Conservation (phyloP, 2,797 vertebrate species). For the Poeciliopsis presidionis region DNA sequence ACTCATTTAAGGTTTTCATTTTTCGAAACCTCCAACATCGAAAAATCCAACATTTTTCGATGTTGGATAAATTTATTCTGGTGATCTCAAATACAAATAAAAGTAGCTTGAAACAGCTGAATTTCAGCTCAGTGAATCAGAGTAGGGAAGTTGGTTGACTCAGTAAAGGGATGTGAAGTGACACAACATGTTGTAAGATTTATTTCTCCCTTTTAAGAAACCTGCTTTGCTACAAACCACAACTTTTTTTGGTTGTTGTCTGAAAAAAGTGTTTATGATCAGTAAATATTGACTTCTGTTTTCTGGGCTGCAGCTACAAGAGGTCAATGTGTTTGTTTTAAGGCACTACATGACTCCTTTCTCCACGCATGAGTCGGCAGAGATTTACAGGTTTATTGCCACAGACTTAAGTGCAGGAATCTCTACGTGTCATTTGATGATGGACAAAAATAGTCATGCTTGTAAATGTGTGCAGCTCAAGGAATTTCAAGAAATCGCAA, state of each 20-base stretch:
- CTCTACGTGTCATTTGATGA: background rate
- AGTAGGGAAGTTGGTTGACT: slow-evolving; percentile 62
- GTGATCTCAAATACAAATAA: slow-evolving; percentile 3
- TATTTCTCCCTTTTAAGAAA: background rate
- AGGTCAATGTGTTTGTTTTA: slow-evolving; percentile 9
- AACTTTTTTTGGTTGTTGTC: background rate
- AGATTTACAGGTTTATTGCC: background rate
- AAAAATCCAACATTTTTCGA: background rate
- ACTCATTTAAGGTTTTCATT: background rate
- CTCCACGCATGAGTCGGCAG: background rate
- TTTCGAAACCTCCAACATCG: too few species aligned
- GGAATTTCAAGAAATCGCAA: background rate
- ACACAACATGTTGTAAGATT: background rate
- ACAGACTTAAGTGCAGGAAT: background rate
- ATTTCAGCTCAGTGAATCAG: slow-evolving; percentile 41
- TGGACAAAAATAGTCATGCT: background rate
- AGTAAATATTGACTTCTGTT: slow-evolving; percentile 16
- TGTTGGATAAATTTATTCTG: background rate
- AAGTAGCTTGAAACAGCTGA: slow-evolving; percentile 45
- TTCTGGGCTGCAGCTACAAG: background rate
- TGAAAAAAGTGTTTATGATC: slow-evolving; percentile 2
- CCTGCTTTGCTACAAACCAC: background rate
- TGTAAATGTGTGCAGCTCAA: background rate
- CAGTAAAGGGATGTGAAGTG: slow-evolving; percentile 27
- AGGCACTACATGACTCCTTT: slow-evolving; percentile 8